Evolutionary conservation across 2,888 invertebrate species (phyloP).

Genomic region (Oscheius sp.): DNA sequence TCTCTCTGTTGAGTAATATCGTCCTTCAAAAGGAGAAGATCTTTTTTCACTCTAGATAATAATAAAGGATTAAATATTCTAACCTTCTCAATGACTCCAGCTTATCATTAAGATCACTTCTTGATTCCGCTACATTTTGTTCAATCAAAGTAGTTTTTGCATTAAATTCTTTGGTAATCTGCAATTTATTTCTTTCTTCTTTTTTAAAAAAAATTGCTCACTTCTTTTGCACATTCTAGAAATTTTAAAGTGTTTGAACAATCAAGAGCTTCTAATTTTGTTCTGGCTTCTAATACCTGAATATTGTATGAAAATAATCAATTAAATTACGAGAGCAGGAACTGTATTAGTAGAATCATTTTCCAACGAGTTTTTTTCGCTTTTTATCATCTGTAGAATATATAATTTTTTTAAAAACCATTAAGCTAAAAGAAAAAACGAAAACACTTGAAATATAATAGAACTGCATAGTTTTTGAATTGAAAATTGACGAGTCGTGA

Average conservation of each 20-base stretch:
- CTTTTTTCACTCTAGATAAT: constrained; percentile 20
- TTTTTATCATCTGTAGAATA: too few species aligned
- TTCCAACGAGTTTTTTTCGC: not conserved
- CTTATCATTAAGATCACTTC: not conserved
- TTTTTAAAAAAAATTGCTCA: not conserved
- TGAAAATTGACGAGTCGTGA: too few species aligned
- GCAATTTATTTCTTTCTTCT: not conserved
- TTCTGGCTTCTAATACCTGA: constrained; percentile 8
- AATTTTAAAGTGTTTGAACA: not conserved
- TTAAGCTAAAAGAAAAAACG: too few species aligned
- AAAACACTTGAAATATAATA: too few species aligned
- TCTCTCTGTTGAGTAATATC: not conserved
- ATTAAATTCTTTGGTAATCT: constrained; percentile 12
- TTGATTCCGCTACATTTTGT: constrained; percentile 1
- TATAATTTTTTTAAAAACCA: too few species aligned
- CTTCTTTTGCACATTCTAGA: not conserved
- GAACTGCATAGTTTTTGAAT: too few species aligned
- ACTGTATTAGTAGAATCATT: not conserved
- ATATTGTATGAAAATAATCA: not conserved
- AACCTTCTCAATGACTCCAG: constrained; percentile 20
- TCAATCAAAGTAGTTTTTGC: not conserved
- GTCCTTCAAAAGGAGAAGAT: not conserved
- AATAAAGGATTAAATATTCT: too few species aligned
- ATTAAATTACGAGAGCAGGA: not conserved
- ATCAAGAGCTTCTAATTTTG: constrained; percentile 1